Evolutionary conservation across 1,140 invertebrate genomes (phyloP).

Genomic region (Akabosia matsudoensis): DNA sequence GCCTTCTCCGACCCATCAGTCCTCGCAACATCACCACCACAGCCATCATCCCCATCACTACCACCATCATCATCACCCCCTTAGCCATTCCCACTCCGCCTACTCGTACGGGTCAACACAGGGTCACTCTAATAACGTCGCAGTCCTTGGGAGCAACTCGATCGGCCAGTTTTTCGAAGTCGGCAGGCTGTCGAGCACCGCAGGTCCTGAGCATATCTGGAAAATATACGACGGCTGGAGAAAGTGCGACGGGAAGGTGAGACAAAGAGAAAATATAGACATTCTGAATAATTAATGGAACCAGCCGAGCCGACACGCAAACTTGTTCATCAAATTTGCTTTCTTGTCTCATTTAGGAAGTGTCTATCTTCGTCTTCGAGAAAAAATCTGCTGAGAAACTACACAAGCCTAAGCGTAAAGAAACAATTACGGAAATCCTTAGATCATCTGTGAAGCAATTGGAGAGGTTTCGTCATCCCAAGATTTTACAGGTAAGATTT

Average conservation of each 20-base stretch:
- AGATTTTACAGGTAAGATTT: slow-evolving; percentile 63
- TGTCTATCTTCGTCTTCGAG: slow-evolving; percentile 92
- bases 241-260: slow-evolving; percentile 89
- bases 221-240: slow-evolving; percentile 84
- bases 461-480: slow-evolving; percentile 81
- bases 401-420: slow-evolving; percentile 87
- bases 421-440: slow-evolving; percentile 86
- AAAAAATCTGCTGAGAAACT: slow-evolving; percentile 89
- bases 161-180: slow-evolving; percentile 84
- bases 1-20: not conserved
- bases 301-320: too few relatives aligned
- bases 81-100: not conserved
- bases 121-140: slow-evolving; percentile 53
- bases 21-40: not conserved
- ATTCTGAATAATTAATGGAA: too few relatives aligned
- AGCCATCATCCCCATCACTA: slow-evolving; percentile 3
- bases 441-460: slow-evolving; percentile 74
- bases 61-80: slow-evolving; percentile 5
- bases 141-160: slow-evolving; percentile 72
- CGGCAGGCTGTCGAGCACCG: slow-evolving; percentile 77
- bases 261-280: too few relatives aligned
- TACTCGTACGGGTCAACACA: slow-evolving; percentile 37
- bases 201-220: slow-evolving; percentile 89
- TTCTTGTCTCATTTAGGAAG: slow-evolving; percentile 67
- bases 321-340: not conserved